Percentiles rank a stretch among this genome's conserved stretches.
phyloP scores from a whole-genome alignment of 2,888 invertebrate genomes.

The Cataglyphis cursor region DNA sequence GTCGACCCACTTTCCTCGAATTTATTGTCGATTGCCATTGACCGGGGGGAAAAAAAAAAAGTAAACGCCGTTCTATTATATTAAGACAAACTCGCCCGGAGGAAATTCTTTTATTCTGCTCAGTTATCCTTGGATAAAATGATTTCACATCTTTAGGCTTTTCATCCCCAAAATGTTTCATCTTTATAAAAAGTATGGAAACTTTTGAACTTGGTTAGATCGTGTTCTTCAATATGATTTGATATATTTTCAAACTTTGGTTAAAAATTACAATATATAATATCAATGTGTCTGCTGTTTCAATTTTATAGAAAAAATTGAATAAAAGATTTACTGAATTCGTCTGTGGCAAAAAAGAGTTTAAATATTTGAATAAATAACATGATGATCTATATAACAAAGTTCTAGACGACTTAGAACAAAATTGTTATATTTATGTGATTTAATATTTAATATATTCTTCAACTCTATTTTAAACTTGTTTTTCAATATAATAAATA shows the following conservation, averaged over 20 bases:
- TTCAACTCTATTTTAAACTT: not conserved
- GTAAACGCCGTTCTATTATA: not conserved
- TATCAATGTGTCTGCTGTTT: not conserved
- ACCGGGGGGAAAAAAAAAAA: not conserved
- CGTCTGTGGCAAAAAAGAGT: not conserved
- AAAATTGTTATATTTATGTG: not conserved
- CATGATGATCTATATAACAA: not conserved
- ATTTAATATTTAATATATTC: constrained; percentile 1
- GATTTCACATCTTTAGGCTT: not conserved
- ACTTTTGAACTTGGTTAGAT: not conserved
- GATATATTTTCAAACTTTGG: not conserved
- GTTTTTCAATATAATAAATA: not conserved
- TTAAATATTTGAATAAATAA: not conserved
- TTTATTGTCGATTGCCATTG: constrained; percentile 27
- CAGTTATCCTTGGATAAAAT: not conserved
- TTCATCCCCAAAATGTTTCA: not conserved
- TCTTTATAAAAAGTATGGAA: constrained; percentile 15
- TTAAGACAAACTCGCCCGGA: constrained; percentile 33
- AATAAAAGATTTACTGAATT: constrained; percentile 8
- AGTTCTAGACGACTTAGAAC: not conserved
- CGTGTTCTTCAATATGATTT: not conserved
- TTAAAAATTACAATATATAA: not conserved
- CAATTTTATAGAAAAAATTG: constrained; percentile 9
- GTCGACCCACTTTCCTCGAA: constrained; percentile 18
- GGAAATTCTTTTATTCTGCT: constrained; percentile 2